Base-by-base conservation (phyloP, 2,797 vertebrate genomes). In the Cirrhinus molitorella region DNA sequence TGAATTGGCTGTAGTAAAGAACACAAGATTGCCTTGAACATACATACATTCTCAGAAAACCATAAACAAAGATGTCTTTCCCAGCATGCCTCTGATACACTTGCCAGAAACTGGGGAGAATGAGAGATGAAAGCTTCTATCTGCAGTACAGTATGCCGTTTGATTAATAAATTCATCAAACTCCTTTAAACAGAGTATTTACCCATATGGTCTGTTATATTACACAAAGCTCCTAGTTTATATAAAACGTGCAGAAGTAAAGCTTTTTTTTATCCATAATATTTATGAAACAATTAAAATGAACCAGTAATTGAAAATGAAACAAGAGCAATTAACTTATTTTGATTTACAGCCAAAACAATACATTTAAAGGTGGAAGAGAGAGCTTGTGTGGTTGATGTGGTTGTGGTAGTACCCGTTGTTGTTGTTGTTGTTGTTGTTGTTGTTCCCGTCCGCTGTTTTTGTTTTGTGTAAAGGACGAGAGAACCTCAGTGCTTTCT, bases 391-490 rank as follows among this genome's bases (percentile, higher is more conserved):
- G 49, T 59, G 57, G 19, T 21, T 63, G 59, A 34, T 6, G 49
- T 45, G 23, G 43, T 28, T 47, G 57, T 40, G 23, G 28, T 3
- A 2, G 16, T 59, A 10, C n/a, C n/a, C n/a, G 79, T 34, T 1
- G 28, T 9, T 8, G 68, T 37, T n/a, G 23, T 23, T 45, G 79
- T 34, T 1, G 28, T 9, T 8, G 68, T 37, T n/a, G 23, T 23
- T 45, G 37, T 59, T 79, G 77, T 55, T 80, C 40, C 74, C 17
- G 21, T 67, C 37, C 49, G 7, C 71, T 13, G 59, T 53, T 57
- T 61, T 83, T 78, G 68, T 82, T 79, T 72, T 16, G 66, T 86
- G 66, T 47, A 86, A 71, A 83, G 53, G 68, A 63, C 43, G 5
- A 76, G 75, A 53, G 79, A 86, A 49, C 55, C 43, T 63, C 65